phyloP scores from a whole-genome alignment of 2,113 vertebrate genomes.

The Thunnus thynnus region DNA sequence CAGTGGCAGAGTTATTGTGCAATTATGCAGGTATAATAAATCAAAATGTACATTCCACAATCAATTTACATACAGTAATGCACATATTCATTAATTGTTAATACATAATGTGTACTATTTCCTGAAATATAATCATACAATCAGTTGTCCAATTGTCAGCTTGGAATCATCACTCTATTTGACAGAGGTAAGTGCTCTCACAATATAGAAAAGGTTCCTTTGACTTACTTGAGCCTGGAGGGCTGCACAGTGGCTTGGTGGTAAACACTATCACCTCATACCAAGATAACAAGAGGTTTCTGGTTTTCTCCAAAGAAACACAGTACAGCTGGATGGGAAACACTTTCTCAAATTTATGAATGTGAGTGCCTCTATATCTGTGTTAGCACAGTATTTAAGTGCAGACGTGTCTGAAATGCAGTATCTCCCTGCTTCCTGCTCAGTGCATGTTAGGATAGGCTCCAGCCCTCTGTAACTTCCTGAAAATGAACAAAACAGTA shows the following conservation, averaged over 20 bases:
- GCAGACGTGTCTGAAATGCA: slow-evolving; percentile 5
- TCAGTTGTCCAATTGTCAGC: not conserved
- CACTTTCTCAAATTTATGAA: not conserved
- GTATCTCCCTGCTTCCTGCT: not conserved
- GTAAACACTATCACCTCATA: not conserved
- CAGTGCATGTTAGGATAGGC: not conserved
- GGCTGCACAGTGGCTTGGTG: not conserved
- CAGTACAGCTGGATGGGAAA: not conserved
- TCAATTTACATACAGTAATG: not conserved
- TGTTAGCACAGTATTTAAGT: not conserved
- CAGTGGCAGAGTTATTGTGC: not conserved
- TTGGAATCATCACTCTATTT: not conserved
- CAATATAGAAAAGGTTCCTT: not conserved
- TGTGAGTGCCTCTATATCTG: not conserved
- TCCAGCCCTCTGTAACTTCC: not conserved
- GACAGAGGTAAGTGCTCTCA: slow-evolving; percentile 3
- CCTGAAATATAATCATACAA: not conserved
- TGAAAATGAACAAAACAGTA: not conserved
- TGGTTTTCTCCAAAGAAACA: not conserved
- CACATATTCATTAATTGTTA: not conserved
- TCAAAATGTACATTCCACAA: not conserved
- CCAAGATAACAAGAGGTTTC: no score
- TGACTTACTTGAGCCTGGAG: not conserved
- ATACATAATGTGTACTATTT: not conserved
- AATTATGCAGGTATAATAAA: not conserved